phyloP scores from a whole-genome alignment of 2,888 invertebrate species.

The Aphelenchoides bicaudatus region DNA sequence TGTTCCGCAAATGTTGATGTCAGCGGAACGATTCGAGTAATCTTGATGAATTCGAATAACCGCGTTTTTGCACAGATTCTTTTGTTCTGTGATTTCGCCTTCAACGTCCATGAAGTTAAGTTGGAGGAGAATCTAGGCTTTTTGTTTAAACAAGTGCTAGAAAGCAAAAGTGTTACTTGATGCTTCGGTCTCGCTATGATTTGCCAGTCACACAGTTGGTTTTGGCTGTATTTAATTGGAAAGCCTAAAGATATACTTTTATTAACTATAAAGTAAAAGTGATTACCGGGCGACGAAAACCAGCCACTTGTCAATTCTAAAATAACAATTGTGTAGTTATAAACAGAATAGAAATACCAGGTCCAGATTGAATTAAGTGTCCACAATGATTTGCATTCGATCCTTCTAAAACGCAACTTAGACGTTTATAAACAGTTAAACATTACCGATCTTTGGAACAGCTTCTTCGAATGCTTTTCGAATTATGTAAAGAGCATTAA shows the following conservation, averaged over 20 bases:
- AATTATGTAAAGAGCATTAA: slow-evolving; percentile 90
- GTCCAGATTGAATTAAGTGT: slow-evolving; percentile 30
- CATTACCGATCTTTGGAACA: slow-evolving; percentile 36
- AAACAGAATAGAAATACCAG: no score
- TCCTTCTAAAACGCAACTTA: slow-evolving; percentile 18
- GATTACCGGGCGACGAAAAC: slow-evolving; percentile 32
- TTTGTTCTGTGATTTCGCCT: slow-evolving; percentile 66
- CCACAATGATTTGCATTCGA: slow-evolving; percentile 40
- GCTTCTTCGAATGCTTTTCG: slow-evolving; percentile 64
- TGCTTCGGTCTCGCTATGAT: slow-evolving; percentile 64
- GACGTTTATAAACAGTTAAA: not conserved
- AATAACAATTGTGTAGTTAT: no score
- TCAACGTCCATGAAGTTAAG: slow-evolving; percentile 88
- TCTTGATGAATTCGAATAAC: slow-evolving; percentile 40
- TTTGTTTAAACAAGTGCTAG: not conserved
- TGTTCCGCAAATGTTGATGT: slow-evolving; percentile 36
- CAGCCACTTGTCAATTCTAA: slow-evolving; percentile 37
- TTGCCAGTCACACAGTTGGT: slow-evolving; percentile 92
- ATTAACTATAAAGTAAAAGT: slow-evolving; percentile 17
- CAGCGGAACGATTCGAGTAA: slow-evolving; percentile 34
- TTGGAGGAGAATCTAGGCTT: slow-evolving; percentile 73
- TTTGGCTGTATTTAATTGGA: slow-evolving; percentile 79
- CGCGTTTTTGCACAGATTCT: slow-evolving; percentile 42
- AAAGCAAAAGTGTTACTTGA: slow-evolving; percentile 24
- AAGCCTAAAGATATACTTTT: slow-evolving; percentile 67